Base-by-base conservation (phyloP, 2,888 invertebrate species). In the Eurois occulta region DNA sequence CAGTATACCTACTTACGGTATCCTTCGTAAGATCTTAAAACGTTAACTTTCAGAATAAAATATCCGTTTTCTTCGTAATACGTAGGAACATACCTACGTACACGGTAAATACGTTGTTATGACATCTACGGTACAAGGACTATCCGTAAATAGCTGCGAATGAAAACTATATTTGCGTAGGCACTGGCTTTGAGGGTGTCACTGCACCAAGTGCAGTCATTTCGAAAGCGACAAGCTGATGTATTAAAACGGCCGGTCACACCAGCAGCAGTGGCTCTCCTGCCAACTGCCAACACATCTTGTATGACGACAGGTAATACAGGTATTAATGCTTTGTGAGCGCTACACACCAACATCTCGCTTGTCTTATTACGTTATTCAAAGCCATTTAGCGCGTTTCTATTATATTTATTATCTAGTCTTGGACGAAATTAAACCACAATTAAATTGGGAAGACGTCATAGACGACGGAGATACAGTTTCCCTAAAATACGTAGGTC, bases 281-380 rank as follows among this genome's bases (percentile, higher is more conserved):
- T 69, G 90, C 93, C 94, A 93, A 92, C 65, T 69, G 90, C 93
- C 94, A 93, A 92, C 84, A 86, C 83, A 88, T 91, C 89, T 90
- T 89, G 89, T 91, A 89, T 81, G 83, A 78, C 81, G 90, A 90
- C 90, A 88, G 73, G 79, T 87, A 88, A 87, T 82, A 90, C 90
- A 88, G 73, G 79, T 87, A 88, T 87, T 82, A 84, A 83, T 87
- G 80, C 80, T 72, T 70, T 21, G 62, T 82, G 73, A 87, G 79
- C 76, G 78, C 55, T 75, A 80, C 79, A 81, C 79, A 65, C 72
- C 69, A 78, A 80, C 80, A 85, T 77, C 72, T 69, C 58, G 73
- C 78, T 75, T 78, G 80, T 82, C 80, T 71, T 76, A 77, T 77
- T 80, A 78, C 74, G 75, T 71, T 80, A 78, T 85, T 77, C 48